These are phyloP conservation scores for Indicator indicator DNA, from an alignment of 2,113 vertebrate genomes.

Conservation along the genomic window DNA sequence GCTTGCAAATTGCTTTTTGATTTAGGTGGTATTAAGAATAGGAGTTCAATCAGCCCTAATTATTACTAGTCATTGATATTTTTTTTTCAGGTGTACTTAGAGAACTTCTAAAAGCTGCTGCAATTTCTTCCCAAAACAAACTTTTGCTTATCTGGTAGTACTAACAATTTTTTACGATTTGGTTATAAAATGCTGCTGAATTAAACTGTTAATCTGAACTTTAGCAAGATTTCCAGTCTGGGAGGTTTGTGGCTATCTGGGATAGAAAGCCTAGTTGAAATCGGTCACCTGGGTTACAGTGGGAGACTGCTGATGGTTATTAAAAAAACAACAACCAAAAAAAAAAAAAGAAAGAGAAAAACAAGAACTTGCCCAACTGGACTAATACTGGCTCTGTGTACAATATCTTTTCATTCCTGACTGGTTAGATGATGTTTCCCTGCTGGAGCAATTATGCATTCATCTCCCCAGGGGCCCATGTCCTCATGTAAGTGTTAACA, in stretches of 20 bases:
- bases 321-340: background rate
- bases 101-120: background rate
- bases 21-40: background rate
- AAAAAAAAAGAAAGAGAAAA: too few relatives aligned
- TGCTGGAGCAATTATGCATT: background rate
- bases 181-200: background rate
- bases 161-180: too few relatives aligned
- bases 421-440: conserved; percentile 6
- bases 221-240: background rate
- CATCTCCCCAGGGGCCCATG: background rate
- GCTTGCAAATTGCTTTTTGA: background rate
- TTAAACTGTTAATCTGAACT: background rate
- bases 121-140: background rate
- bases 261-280: background rate
- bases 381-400: background rate
- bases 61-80: background rate
- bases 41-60: background rate
- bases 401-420: background rate
- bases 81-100: background rate
- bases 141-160: background rate
- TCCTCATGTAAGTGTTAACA: conserved; percentile 30
- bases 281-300: background rate
- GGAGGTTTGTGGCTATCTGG: background rate
- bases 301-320: background rate
- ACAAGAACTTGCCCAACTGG: background rate